phyloP scores from a whole-genome alignment of 30 jellyfish, hydroid and myxozoan genomes.

The Cassiopea xamachana region DNA sequence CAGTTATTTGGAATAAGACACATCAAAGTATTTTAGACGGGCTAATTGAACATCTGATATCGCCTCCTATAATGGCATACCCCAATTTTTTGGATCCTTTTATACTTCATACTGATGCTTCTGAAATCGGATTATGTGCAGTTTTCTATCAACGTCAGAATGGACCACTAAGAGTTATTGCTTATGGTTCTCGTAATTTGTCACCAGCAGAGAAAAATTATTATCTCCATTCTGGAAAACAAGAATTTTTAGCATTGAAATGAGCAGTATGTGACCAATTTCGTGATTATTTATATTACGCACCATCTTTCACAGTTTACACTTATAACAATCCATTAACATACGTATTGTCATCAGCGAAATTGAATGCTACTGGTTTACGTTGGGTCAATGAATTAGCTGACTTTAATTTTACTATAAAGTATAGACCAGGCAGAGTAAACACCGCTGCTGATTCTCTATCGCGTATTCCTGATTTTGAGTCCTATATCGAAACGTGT shows the following conservation, averaged over 20 bases:
- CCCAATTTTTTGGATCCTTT: too few relatives aligned
- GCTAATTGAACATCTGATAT: too few relatives aligned
- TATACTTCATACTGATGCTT: too few relatives aligned
- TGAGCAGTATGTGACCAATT: slow-evolving; percentile 50
- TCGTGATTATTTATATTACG: slow-evolving; percentile 35
- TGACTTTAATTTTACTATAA: slow-evolving; percentile 40
- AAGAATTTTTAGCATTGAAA: slow-evolving; percentile 49
- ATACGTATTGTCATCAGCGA: slow-evolving; percentile 23
- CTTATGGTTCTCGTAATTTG: slow-evolving; percentile 42
- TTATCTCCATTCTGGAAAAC: slow-evolving; percentile 50
- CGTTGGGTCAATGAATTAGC: slow-evolving; percentile 48
- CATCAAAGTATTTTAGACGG: background rate
- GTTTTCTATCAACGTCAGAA: too few relatives aligned
- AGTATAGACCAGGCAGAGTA: too few relatives aligned
- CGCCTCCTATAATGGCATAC: too few relatives aligned
- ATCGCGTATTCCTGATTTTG: slow-evolving; percentile 26
- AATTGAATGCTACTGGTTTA: slow-evolving; percentile 31
- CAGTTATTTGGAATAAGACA: background rate
- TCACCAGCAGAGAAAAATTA: slow-evolving; percentile 51
- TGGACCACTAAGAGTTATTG: slow-evolving; percentile 23
- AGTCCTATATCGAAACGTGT: slow-evolving; percentile 23
- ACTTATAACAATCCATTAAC: slow-evolving; percentile 23
- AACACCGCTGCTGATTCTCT: too few relatives aligned
- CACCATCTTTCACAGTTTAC: slow-evolving; percentile 27
- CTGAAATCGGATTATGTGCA: too few relatives aligned